A percentile compares a stretch with the other conserved stretches of the same genome.
Evolutionary conservation across 2,113 vertebrate genomes (phyloP).

Genomic region (Boulengerochromis microlepis): DNA sequence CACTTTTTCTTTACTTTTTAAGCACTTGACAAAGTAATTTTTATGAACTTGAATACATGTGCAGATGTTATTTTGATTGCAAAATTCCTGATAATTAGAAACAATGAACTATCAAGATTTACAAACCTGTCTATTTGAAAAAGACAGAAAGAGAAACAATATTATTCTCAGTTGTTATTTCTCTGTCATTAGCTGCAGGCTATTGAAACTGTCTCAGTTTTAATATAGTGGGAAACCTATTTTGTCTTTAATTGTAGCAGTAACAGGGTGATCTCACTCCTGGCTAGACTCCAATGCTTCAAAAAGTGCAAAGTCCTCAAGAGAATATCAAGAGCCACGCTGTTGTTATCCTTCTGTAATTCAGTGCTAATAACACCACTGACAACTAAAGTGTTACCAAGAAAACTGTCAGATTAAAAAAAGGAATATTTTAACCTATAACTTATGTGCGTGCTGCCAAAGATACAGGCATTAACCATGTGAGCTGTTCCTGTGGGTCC

Average conservation of each 20-base stretch:
- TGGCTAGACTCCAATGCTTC: background rate
- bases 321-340: background rate
- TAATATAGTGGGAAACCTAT: background rate
- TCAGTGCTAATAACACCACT: conserved; percentile 4
- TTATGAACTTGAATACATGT: background rate
- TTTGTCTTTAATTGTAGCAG: conserved; percentile 14
- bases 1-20: background rate
- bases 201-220: background rate
- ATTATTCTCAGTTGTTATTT: background rate
- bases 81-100: background rate
- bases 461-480: conserved; percentile 9
- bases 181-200: background rate
- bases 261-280: background rate
- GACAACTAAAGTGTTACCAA: background rate
- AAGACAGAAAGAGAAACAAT: background rate
- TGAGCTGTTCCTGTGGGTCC: conserved; percentile 27
- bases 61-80: background rate
- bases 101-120: background rate
- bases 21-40: background rate
- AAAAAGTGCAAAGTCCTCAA: background rate
- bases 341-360: background rate
- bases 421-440: background rate
- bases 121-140: background rate
- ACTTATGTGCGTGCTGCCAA: background rate
- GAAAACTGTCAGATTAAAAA: conserved; percentile 3